These are phyloP conservation scores for Holotrichia oblita DNA, from an alignment of 1,140 invertebrate genomes.

Conservation along the genomic window DNA sequence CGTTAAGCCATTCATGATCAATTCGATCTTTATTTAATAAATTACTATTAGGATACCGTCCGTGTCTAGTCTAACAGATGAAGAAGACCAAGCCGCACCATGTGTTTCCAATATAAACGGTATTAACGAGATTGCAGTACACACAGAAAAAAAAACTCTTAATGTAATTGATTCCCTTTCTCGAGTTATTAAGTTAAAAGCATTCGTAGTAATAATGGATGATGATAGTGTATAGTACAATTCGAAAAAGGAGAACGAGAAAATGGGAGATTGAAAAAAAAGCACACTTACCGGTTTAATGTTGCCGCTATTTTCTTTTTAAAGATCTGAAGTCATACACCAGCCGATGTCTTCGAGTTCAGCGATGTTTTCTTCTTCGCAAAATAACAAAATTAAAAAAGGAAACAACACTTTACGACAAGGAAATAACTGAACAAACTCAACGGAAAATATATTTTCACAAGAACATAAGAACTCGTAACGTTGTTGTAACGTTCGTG, in stretches of 20 bases:
- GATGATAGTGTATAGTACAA: background rate
- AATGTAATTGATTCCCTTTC: constrained; percentile 29
- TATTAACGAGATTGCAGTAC: constrained; percentile 33
- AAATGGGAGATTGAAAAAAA: too few relatives aligned
- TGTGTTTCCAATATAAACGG: constrained; percentile 29
- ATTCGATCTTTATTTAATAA: constrained; percentile 32
- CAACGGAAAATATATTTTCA: background rate
- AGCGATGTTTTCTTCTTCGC: background rate
- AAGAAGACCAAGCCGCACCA: background rate
- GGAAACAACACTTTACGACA: background rate
- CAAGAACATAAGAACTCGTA: too few relatives aligned
- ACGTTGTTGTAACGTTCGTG: background rate
- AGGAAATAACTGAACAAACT: background rate
- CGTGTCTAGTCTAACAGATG: too few relatives aligned
- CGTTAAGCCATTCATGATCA: constrained; percentile 2
- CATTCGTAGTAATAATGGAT: constrained; percentile 28
- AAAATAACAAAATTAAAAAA: constrained; percentile 7
- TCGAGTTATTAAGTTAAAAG: constrained; percentile 33
- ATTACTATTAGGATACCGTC: too few relatives aligned
- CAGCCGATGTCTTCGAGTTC: background rate
- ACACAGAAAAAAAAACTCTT: constrained; percentile 32
- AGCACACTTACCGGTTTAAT: constrained; percentile 23
- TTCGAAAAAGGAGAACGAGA: constrained; percentile 19
- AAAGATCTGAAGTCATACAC: background rate
- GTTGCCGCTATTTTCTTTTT: background rate